A percentile compares a stretch with the other conserved stretches of the same genome.
Conservation (phyloP, 1,140 invertebrate species). For the Cherax destructor region DNA sequence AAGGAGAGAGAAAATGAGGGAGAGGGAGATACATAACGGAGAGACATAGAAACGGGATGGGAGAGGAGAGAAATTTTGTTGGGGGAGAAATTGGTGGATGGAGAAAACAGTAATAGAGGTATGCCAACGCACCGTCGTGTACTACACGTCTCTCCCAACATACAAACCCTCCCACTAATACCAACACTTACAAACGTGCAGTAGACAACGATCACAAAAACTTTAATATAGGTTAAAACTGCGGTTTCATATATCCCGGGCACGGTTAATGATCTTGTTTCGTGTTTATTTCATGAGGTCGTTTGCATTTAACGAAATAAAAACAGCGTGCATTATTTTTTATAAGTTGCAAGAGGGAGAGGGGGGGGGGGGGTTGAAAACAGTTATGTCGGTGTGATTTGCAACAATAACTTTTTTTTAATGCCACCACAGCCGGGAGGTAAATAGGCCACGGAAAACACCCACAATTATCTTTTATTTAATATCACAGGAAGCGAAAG, state of each 20-base stretch:
- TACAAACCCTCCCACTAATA: background rate
- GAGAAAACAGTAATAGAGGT: no score
- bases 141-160: no score
- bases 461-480: background rate
- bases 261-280: background rate
- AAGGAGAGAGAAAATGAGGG: no score
- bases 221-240: background rate
- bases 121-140: no score
- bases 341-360: background rate
- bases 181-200: background rate
- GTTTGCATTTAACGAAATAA: conserved; percentile 1
- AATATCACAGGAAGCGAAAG: background rate
- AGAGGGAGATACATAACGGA: no score
- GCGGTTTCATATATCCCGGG: background rate
- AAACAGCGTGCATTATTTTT: background rate
- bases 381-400: background rate
- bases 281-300: background rate
- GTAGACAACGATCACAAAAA: background rate
- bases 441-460: background rate
- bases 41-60: no score
- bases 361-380: background rate
- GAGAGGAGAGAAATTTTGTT: no score
- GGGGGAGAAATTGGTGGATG: no score
- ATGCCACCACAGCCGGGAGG: background rate
- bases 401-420: background rate